Conservation (phyloP, 2,797 vertebrate species). For the Hirundo rustica region DNA sequence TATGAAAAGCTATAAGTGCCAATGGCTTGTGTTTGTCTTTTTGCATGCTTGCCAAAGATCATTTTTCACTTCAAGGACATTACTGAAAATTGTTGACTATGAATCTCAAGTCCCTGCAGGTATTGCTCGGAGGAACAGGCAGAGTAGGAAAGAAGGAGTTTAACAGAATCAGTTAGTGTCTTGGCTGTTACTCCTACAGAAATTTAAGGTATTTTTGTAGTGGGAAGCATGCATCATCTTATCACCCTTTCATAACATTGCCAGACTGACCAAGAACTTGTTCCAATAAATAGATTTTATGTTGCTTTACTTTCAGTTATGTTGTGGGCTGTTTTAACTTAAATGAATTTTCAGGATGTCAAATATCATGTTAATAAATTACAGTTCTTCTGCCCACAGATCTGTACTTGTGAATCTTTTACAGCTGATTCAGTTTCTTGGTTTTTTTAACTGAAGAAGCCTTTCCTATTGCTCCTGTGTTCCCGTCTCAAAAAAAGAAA, state of each 20-base stretch:
- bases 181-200: slow-evolving; percentile 9
- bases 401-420: not conserved
- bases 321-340: not conserved
- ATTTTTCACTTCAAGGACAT: slow-evolving; percentile 52
- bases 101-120: slow-evolving; percentile 17
- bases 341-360: not conserved
- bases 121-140: not conserved
- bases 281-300: not conserved
- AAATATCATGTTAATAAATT: slow-evolving; percentile 23
- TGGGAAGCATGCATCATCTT: slow-evolving; percentile 5
- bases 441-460: not conserved
- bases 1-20: slow-evolving; percentile 37
- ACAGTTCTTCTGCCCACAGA: not conserved
- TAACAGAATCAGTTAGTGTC: not conserved
- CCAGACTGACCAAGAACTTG: not conserved
- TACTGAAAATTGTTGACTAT: slow-evolving; percentile 24
- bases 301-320: slow-evolving; percentile 3
- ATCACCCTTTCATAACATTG: not conserved
- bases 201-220: slow-evolving; percentile 43
- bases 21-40: slow-evolving; percentile 49
- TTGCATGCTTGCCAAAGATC: slow-evolving; percentile 30
- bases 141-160: slow-evolving; percentile 4
- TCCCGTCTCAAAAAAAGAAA: not conserved
- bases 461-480: not conserved
- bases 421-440: not conserved